Evolutionary conservation across 1,140 invertebrate species (phyloP), one percentile per base, ranked within the genome.

Genomic region (Brachionus rubens): DNA sequence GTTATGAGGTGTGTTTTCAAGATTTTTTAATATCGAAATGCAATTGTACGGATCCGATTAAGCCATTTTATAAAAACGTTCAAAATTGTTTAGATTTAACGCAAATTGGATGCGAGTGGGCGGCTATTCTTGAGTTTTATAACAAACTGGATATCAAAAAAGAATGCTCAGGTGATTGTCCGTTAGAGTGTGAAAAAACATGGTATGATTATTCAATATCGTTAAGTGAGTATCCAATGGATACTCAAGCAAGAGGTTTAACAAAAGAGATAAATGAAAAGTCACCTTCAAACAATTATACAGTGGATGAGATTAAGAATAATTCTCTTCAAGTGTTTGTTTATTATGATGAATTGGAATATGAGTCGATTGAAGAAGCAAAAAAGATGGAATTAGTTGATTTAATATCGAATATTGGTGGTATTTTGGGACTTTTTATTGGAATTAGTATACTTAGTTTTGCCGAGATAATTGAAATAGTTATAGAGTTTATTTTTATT

Each of bases 131-230:
- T n/a, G n/a, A n/a, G n/a, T n/a, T n/a, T n/a, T 59, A n/a, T 16
- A n/a, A 1, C 12, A 19, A 19, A 10, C 19, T 5, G 16, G 9
- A 59, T 59, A 4, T 56, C 2, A 36, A 59, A 9, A 9, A 59
- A 3, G 2, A 1, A n/a, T 59, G 54, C 16, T 2, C 6, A 33
- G 19, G 19, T 5, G 30, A 36, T 59, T 59, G 54, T n/a, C 54
- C 54, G 2, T 59, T 59, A 28, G 54, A 59, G 36, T 59, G 54
- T 59, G 56, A 62, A 40, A 3, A 33, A n/a, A 33, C 16, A n/a
- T 26, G 21, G 0, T 62, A 62, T 28, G 56, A 62, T 16, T 62
- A 30, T 40, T 36, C 12, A 41, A 16, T 40, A 12, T 62, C 56
- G 21, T 62, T 62, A 16, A 36, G 16, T 9, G 28, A 62, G 3